Base-by-base conservation (phyloP, 2,888 invertebrate genomes). In the Pristionchus mayeri region DNA sequence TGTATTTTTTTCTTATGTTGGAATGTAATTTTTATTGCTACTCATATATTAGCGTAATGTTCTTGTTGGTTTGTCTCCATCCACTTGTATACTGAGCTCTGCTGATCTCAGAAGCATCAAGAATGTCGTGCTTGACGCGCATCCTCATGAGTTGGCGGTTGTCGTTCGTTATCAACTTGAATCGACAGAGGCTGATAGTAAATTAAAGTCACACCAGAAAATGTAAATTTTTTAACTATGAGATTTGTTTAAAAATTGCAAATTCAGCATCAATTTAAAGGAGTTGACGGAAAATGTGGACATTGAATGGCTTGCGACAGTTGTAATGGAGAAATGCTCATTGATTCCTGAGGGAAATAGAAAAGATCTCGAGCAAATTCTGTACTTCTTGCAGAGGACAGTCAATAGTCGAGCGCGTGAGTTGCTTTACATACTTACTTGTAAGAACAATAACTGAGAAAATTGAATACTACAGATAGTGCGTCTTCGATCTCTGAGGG, bases 81-180 rank as follows among this genome's bases (percentile, higher is more conserved):
- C n/a, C n/a, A n/a, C n/a, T n/a, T n/a, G n/a, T n/a, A n/a, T n/a
- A n/a, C n/a, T n/a, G n/a, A n/a, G n/a, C n/a, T n/a, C n/a, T n/a
- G 21, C n/a, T 63, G 7, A 11, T 82, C 57, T 11, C 48, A 82
- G 81, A 63, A 48, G 30, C 44, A 37, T 63, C 30, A n/a, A 27
- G 37, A 89, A 89, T 30, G 85, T 92, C 4, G 88, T 89, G n/a
- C 88, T 97, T 87, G 97, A 97, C 94, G 96, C 96, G 27, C 97
- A 97, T 94, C 96, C 97, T 16, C 95, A 95, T 82, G 95, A 97
- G 92, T 96, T 96, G 92, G 96, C 97, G 71, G 94, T 97, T 81
- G 95, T 97, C 85, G 95, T 97, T 83, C 96, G 96, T 93, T 97
- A 97, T 94, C 96, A 96, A 93, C 94, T 82, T 4, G 30, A 82